These are phyloP conservation scores for Xyliphius kryptos DNA, from an alignment of 2,113 vertebrate species.

Conservation along the genomic window DNA sequence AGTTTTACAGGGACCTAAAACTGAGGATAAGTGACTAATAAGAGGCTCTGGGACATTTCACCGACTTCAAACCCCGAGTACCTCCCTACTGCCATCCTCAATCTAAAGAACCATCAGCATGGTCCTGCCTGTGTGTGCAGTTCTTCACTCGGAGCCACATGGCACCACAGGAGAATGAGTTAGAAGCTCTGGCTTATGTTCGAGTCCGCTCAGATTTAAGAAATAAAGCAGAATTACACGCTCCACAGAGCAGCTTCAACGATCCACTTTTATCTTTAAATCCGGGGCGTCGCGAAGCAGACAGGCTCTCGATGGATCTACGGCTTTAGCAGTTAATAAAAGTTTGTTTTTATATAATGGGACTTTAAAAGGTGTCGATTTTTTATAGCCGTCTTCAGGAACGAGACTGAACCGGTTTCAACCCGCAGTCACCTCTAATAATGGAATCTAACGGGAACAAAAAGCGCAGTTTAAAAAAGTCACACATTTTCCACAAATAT, in stretches of 20 bases:
- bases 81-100: too few relatives aligned
- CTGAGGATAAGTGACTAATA: not conserved
- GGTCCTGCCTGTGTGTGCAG: too few relatives aligned
- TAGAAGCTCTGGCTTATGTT: constrained; percentile 14
- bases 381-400: too few relatives aligned
- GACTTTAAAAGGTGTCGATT: too few relatives aligned
- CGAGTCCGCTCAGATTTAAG: not conserved
- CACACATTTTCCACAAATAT: too few relatives aligned
- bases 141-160: too few relatives aligned
- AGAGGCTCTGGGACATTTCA: not conserved
- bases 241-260: not conserved
- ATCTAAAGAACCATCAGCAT: too few relatives aligned
- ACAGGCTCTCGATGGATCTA: not conserved
- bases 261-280: not conserved
- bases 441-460: too few relatives aligned
- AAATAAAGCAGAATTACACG: not conserved
- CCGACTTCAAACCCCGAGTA: constrained; percentile 17
- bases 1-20: not conserved
- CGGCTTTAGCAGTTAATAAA: not conserved
- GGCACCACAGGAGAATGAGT: not conserved
- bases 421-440: too few relatives aligned
- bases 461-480: too few relatives aligned
- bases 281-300: not conserved
- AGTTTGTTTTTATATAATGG: not conserved
- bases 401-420: too few relatives aligned